Evolutionary conservation across 2,888 invertebrate genomes (phyloP), one percentile per base, ranked within the genome.

Genomic region (Caenorhabditis panamensis): DNA sequence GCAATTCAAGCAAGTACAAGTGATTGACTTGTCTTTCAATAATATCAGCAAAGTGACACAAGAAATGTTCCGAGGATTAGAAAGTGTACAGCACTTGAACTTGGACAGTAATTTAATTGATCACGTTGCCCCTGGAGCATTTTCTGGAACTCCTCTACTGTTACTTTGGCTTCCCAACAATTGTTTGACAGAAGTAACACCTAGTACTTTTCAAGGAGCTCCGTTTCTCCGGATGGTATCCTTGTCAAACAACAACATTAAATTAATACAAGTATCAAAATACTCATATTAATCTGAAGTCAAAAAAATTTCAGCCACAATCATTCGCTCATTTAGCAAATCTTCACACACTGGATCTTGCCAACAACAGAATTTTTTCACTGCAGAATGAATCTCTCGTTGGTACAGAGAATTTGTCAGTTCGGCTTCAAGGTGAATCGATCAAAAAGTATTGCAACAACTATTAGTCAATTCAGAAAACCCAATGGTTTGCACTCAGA

Each of bases 271-370:
- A 79, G 88, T 88, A 49, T 22, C 61, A 26, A 5, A 26, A 3
- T 26, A 16, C 31, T n/a, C n/a, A n/a, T n/a, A n/a, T n/a, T n/a
- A n/a, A n/a, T n/a, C n/a, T 51, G 24, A 1, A 37, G 1, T 18
- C 18, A 3, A 18, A 24, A 20, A 22, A 24, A 11, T 72, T 87
- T 81, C 47, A 88, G 85, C 87, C 90, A 22, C 84, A 89, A 61
- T 84, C 87, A 58, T 96, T 96, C 90, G 91, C 95, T 89, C 84
- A 95, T 0, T 93, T 96, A 61, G 95, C 95, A 92, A 96, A 96
- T 92, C 92, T 96, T 86, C 95, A 96, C 91, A 95, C 95, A 6
- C 92, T 96, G 63, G 96, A 96, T 91, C 92, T 96, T 84, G 95
- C 96, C 47, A 95, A 95, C 91, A 96, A 96, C 91, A 86, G 88